These are phyloP conservation scores for Chouioia cunea DNA, from an alignment of 2,888 invertebrate species.

Conservation along the genomic window DNA sequence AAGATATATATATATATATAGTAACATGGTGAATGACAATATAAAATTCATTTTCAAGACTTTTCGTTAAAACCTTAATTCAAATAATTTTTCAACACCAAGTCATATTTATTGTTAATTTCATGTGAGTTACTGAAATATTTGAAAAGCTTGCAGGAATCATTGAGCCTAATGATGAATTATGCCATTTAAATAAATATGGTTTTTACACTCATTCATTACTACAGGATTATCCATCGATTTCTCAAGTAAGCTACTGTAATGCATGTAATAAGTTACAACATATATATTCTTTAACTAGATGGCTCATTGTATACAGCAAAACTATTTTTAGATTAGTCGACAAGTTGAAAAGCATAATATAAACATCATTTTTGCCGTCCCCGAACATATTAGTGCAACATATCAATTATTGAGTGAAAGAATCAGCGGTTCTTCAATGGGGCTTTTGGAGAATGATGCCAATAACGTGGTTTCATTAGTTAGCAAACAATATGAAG, in stretches of 20 bases:
- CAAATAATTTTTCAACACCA: too few relatives aligned
- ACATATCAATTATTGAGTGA: slow-evolving; percentile 54
- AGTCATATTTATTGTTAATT: too few relatives aligned
- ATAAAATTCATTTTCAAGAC: too few relatives aligned
- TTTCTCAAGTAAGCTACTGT: slow-evolving; percentile 70
- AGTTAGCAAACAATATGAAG: slow-evolving; percentile 78
- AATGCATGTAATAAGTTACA: too few relatives aligned
- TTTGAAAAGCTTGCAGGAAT: slow-evolving; percentile 73
- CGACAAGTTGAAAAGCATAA: slow-evolving; percentile 76
- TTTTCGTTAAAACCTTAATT: too few relatives aligned
- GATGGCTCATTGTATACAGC: background rate
- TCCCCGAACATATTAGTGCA: slow-evolving; percentile 67
- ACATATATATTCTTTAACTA: background rate
- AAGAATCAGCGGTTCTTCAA: slow-evolving; percentile 77
- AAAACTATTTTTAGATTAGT: slow-evolving; percentile 69
- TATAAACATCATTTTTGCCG: slow-evolving; percentile 84
- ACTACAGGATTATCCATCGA: slow-evolving; percentile 83
- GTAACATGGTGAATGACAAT: too few relatives aligned
- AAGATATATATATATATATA: too few relatives aligned
- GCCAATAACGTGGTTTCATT: slow-evolving; percentile 78
- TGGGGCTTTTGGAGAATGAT: slow-evolving; percentile 74
- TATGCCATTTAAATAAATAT: slow-evolving; percentile 74
- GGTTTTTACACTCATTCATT: slow-evolving; percentile 73
- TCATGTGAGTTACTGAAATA: background rate
- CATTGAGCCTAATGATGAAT: slow-evolving; percentile 79